Evolutionary conservation across 1,140 invertebrate species (phyloP), one percentile per base, ranked within the genome.

Genomic region (Camponotus vicinus): DNA sequence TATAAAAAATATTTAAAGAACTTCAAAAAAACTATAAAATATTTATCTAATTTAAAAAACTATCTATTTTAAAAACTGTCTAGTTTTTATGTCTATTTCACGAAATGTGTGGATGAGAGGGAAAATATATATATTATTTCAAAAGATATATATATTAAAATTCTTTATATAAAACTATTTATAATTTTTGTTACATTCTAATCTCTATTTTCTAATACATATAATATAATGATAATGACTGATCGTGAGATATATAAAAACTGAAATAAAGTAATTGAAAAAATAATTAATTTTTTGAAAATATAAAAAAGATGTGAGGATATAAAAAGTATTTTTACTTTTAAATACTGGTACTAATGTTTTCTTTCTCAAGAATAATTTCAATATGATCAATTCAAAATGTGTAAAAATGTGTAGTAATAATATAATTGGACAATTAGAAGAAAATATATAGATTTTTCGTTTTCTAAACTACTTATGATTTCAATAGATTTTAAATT

Each of bases 101-200:
- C 11, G 15, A 15, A 67, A 1, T 52, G 2, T 52, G 15, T 3
- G 13, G 11, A 49, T 52, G 15, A 52, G 3, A 18, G 49, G 15
- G 4, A 18, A 15, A 63, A 45, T 52, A 55, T 32, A 77, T 40
- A 75, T 42, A 83, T 82, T 67, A 42, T 18, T 52, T 52, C 15
- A 32, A 27, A 69, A 63, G 5, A 86, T 45, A 52, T 52, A 77
- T 40, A 75, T 34, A 84, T 82, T 67, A 42, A 37, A 61, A 52
- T 71, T 15, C 32, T 32, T 70, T 45, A 49, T 69, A 69, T 88
- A 73, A 57, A 75, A 67, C 1, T 73, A 82, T 82, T 88, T 55
- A 82, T 18, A 1, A 59, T 57, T 63, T 42, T 21, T 45, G 34
- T 64, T 78, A 77, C 9, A 45, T 45, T 18, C 11, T 63, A 34